These are phyloP conservation scores for Drosophila nigricruria DNA, from an alignment of 2,888 invertebrate species.

Conservation along the genomic window DNA sequence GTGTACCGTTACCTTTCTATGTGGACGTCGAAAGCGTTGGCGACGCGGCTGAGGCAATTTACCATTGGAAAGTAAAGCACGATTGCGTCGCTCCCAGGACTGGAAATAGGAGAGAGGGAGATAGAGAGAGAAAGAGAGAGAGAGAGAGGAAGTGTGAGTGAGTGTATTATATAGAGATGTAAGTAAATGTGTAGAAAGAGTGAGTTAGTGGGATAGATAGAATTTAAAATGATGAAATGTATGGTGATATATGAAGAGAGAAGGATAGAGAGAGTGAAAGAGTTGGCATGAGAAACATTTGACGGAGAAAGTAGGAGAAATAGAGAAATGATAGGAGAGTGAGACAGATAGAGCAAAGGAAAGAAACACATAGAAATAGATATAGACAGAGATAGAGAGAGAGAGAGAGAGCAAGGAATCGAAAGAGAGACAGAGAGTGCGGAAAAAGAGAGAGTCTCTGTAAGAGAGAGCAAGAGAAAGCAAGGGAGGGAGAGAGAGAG, in stretches of 20 bases:
- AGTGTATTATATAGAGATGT: background rate
- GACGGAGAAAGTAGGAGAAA: too few relatives aligned
- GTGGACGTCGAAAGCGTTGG: constrained; percentile 64
- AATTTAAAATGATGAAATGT: background rate
- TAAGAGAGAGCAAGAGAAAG: background rate
- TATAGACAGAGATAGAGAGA: too few relatives aligned
- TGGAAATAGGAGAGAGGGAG: constrained; percentile 18
- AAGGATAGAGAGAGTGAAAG: background rate
- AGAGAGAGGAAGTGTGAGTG: background rate
- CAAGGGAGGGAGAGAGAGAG: background rate
- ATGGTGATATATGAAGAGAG: background rate
- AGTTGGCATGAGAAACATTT: background rate
- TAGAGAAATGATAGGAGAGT: too few relatives aligned
- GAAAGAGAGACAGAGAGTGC: background rate
- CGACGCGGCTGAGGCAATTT: constrained; percentile 66
- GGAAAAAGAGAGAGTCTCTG: too few relatives aligned
- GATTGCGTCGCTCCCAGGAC: constrained; percentile 73
- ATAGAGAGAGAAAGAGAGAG: background rate
- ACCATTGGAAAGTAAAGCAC: constrained; percentile 56
- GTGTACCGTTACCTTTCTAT: constrained; percentile 52
- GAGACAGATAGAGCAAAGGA: too few relatives aligned
- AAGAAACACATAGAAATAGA: background rate
- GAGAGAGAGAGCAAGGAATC: background rate
- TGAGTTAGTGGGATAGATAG: background rate
- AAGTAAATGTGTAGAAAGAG: background rate